A percentile compares a stretch with the other conserved stretches of the same genome.
These are phyloP conservation scores for Sepiola atlantica DNA, from an alignment of 2,888 invertebrate species.

Conservation along the genomic window DNA sequence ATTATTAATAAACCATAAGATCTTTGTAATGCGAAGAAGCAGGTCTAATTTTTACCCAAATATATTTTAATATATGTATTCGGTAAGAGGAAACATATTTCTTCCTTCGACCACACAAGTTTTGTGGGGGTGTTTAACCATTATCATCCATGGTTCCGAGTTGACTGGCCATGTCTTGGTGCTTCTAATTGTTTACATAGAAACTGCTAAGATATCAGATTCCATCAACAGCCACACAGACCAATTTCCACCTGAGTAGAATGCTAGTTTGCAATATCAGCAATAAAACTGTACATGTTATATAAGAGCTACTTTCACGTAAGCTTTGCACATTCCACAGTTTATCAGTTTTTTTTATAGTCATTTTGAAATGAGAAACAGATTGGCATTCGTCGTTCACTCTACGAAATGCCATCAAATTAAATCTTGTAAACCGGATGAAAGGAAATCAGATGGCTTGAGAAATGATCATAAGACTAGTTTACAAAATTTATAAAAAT, in stretches of 20 bases:
- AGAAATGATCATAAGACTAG: background rate
- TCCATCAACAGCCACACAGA: background rate
- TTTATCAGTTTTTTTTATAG: background rate
- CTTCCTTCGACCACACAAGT: background rate
- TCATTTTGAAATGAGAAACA: background rate
- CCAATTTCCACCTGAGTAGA: background rate
- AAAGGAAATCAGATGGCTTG: background rate
- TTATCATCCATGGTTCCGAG: background rate
- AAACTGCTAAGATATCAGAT: background rate
- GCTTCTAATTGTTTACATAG: background rate
- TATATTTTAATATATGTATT: no score
- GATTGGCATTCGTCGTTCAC: background rate
- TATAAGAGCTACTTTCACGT: background rate
- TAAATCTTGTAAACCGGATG: background rate
- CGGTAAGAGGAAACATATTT: background rate
- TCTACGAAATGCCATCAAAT: background rate
- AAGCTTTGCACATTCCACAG: background rate
- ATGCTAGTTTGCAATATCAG: background rate
- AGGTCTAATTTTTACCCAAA: no score
- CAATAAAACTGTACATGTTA: background rate
- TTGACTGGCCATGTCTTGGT: background rate
- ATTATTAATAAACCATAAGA: no score
- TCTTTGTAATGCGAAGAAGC: background rate
- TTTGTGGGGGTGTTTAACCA: background rate
- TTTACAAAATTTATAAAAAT: background rate